Evolutionary conservation across 35 echinoderm and acorn worm species (phyloP).

Genomic region (Acanthaster planci): DNA sequence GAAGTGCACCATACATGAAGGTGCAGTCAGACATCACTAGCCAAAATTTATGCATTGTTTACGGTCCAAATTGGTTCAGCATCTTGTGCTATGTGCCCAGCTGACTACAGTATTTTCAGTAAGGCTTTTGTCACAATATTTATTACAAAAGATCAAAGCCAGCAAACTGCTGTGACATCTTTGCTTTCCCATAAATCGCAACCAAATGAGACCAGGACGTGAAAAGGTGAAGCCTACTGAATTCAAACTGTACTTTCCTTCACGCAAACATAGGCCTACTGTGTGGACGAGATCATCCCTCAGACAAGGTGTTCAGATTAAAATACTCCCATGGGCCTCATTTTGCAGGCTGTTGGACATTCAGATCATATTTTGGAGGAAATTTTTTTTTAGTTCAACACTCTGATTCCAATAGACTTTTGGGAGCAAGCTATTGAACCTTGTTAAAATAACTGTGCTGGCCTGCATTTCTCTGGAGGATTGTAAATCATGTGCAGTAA

Average conservation of each 20-base stretch:
- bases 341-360: background rate
- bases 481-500: too few relatives aligned
- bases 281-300: too few relatives aligned
- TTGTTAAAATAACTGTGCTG: too few relatives aligned
- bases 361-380: background rate
- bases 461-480: too few relatives aligned
- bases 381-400: too few relatives aligned
- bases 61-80: too few relatives aligned
- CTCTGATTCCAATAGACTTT: too few relatives aligned
- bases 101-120: background rate
- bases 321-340: background rate
- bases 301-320: too few relatives aligned
- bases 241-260: constrained; percentile 1
- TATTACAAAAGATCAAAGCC: background rate
- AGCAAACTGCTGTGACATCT: background rate
- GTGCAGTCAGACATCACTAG: too few relatives aligned
- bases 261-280: background rate
- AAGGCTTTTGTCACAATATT: background rate
- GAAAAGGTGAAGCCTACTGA: background rate
- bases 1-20: too few relatives aligned
- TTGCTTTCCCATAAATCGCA: background rate
- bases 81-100: background rate
- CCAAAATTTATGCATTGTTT: too few relatives aligned
- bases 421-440: too few relatives aligned
- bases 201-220: background rate